Percentiles rank a stretch among this genome's conserved stretches.
Evolutionary conservation across 2,888 invertebrate genomes (phyloP).

Genomic region (Camponotus fellah): DNA sequence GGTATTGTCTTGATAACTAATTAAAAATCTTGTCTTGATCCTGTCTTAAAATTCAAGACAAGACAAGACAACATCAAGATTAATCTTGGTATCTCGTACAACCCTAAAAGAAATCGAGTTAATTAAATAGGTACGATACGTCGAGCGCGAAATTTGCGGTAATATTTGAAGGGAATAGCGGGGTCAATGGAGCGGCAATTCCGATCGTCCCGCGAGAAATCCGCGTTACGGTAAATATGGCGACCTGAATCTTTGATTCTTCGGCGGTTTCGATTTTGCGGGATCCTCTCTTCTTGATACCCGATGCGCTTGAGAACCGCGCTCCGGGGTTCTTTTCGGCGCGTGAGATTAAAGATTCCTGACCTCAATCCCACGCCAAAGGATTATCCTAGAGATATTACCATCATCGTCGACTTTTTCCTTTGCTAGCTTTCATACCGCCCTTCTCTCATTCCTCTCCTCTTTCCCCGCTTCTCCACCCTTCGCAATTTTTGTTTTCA

Average conservation of each 20-base stretch:
- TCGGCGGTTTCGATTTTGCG: slow-evolving; percentile 62
- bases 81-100: too few species aligned
- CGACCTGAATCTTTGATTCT: slow-evolving; percentile 57
- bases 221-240: slow-evolving; percentile 59
- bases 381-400: slow-evolving; percentile 81
- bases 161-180: not conserved
- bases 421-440: slow-evolving; percentile 55
- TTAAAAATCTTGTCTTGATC: too few species aligned
- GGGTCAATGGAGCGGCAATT: not conserved
- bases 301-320: slow-evolving; percentile 2
- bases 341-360: slow-evolving; percentile 79
- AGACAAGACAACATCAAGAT: too few species aligned
- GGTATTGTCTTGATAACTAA: too few species aligned
- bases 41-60: too few species aligned
- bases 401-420: slow-evolving; percentile 73
- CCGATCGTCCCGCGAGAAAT: slow-evolving; percentile 49
- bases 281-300: slow-evolving; percentile 23
- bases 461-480: not conserved
- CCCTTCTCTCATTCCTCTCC: not conserved
- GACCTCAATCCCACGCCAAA: slow-evolving; percentile 77
- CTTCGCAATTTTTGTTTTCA: slow-evolving; percentile 38
- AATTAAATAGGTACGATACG: not conserved
- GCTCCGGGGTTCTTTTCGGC: slow-evolving; percentile 72
- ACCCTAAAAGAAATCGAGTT: too few species aligned
- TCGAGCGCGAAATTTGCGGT: not conserved